Evolutionary conservation across 1,140 invertebrate genomes (phyloP).

Genomic region (Berghia stephanieae): DNA sequence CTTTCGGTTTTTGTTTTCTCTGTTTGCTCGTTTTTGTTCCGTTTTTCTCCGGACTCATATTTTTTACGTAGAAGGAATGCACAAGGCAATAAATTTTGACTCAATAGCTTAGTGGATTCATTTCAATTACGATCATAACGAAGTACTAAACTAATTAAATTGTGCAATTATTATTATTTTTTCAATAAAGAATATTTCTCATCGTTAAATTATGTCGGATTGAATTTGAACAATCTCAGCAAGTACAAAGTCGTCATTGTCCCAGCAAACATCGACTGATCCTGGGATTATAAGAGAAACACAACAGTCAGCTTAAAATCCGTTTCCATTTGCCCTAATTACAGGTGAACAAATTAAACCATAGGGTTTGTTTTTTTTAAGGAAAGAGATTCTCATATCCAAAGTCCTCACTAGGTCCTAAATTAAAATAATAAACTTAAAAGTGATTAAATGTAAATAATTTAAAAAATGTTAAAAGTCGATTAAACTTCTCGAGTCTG

Average conservation of each 20-base stretch:
- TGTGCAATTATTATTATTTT: neutral
- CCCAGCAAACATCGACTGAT: neutral
- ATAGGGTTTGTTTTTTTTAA: neutral
- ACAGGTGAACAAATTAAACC: neutral
- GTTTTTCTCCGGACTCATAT: neutral
- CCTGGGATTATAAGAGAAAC: too few species aligned
- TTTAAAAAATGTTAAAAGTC: too few species aligned
- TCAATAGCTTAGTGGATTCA: conserved; percentile 68
- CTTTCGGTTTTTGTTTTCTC: neutral
- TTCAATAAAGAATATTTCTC: too few species aligned
- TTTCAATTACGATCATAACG: too few species aligned
- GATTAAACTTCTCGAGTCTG: too few species aligned
- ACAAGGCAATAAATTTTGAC: neutral
- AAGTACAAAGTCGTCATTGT: too few species aligned
- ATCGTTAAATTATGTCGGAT: too few species aligned
- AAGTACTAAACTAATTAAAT: too few species aligned
- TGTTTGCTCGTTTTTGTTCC: neutral
- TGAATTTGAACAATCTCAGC: too few species aligned
- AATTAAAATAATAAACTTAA: neutral
- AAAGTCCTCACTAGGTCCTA: neutral
- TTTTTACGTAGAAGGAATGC: neutral
- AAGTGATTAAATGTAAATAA: too few species aligned
- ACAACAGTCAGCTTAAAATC: too few species aligned
- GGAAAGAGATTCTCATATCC: neutral
- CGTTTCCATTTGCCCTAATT: too few species aligned